Evolutionary conservation across 2,797 vertebrate species (phyloP).

Genomic region (Ctenopoma kingsleyae): DNA sequence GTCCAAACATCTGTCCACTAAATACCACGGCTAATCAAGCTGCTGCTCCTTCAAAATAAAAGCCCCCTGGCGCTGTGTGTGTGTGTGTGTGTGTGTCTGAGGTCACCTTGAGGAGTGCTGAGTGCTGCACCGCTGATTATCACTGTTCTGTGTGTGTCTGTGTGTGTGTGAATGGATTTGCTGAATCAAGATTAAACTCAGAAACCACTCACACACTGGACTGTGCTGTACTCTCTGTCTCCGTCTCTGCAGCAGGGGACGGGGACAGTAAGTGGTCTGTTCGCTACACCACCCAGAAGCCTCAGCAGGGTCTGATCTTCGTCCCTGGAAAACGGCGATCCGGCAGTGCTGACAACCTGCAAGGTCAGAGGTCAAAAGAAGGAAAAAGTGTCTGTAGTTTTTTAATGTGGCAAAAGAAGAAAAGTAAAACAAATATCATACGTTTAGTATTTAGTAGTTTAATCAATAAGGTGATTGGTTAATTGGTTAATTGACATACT

Average conservation of each 20-base stretch:
- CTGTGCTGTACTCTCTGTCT: constrained; percentile 24
- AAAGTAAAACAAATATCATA: too few relatives aligned
- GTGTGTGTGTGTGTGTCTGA: not conserved
- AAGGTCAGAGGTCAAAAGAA: constrained; percentile 84
- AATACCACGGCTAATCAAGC: not conserved
- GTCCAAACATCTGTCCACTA: constrained; percentile 15
- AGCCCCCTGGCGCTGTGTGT: constrained; percentile 27
- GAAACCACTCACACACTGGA: constrained; percentile 6
- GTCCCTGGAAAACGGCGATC: constrained; percentile 80
- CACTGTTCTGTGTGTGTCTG: not conserved
- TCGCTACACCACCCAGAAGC: constrained; percentile 93
- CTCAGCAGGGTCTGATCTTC: constrained; percentile 93
- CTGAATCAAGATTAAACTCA: constrained; percentile 40
- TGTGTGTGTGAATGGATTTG: constrained; percentile 18
- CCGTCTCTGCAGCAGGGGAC: constrained; percentile 86
- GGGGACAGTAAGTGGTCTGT: constrained; percentile 94
- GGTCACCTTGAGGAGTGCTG: constrained; percentile 62
- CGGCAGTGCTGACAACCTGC: constrained; percentile 69
- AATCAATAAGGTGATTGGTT: not conserved
- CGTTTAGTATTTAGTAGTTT: too few relatives aligned
- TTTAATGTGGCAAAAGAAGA: too few relatives aligned
- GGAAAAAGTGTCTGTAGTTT: too few relatives aligned
- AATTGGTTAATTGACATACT: not conserved
- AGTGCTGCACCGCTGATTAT: constrained; percentile 37
- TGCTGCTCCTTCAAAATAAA: constrained; percentile 49